Base-by-base conservation (phyloP, 2,113 vertebrate genomes). In the Arothron firmamentum region DNA sequence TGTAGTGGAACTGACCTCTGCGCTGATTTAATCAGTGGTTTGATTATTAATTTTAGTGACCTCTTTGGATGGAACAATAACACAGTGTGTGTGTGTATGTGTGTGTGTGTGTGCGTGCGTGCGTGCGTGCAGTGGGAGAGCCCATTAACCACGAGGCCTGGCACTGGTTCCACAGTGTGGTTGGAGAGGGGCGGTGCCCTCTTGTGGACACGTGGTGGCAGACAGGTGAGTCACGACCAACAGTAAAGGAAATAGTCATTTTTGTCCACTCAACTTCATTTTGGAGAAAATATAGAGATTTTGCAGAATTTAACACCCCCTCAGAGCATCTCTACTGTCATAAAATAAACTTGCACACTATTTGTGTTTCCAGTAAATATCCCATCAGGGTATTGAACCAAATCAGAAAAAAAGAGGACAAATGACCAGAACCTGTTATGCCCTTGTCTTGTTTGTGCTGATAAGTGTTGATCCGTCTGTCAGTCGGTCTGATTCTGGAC, bases 131-230 rank as follows among this genome's bases (percentile, higher is more conserved):
- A 96, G 95, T 98, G 75, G 95, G 95, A 65, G 95, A 97, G 59
- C 95, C 94, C 51, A 96, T 97, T 76, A 97, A 98, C 88, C 85
- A 90, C 0, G 95, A 98, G 78, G 94, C 96, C 5, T 98, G 96
- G 96, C 90, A 94, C 25, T 97, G 95, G 96, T 94, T 95, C 77
- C 81, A 94, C 80, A 75, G 83, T 0, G 93, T 96, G 57, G 94
- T 98, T 14, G 95, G 94, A 62, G 94, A 96, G 1, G 65, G 90
- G 55, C 90, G 84, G 31, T 95, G 95, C 59, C 90, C 92, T 1
- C 70, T 98, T 0, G 93, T 97, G 81, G 95, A 98, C 78, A 98
- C 96, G 0, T 98, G 95, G 95, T 97, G 96, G 96, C 96, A 97
- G 82, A 96, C 94, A 86, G 96, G 96, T 97, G 88, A 92, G 61